Percentiles rank a stretch among this genome's conserved stretches.
These are phyloP conservation scores for Drosophila histrio DNA, from an alignment of 2,888 invertebrate genomes.

Conservation along the genomic window DNA sequence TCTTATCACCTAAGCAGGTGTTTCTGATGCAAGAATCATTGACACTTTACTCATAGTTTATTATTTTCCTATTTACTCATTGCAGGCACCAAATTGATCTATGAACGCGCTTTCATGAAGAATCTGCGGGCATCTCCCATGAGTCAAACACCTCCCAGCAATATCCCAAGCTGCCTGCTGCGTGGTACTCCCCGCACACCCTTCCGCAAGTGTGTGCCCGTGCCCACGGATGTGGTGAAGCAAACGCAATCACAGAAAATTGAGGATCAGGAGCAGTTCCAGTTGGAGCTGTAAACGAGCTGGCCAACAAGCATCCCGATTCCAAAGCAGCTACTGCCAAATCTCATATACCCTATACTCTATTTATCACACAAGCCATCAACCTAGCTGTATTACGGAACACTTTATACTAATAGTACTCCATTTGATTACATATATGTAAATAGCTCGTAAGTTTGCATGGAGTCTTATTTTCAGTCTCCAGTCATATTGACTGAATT, in stretches of 20 bases:
- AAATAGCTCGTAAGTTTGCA: constrained; percentile 18
- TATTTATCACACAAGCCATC: constrained; percentile 28
- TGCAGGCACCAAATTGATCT: constrained; percentile 96
- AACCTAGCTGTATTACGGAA: constrained; percentile 39
- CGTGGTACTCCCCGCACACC: constrained; percentile 86
- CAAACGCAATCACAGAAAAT: constrained; percentile 77
- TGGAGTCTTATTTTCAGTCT: constrained; percentile 31
- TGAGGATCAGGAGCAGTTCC: constrained; percentile 83
- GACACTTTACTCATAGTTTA: constrained; percentile 19
- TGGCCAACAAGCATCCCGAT: constrained; percentile 2
- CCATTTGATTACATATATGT: background rate
- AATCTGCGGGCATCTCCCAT: constrained; percentile 94
- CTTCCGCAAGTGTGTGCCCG: constrained; percentile 82
- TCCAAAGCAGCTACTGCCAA: constrained; percentile 66
- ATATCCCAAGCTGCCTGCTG: constrained; percentile 90
- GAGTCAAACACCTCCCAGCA: constrained; percentile 94
- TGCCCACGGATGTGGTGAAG: constrained; percentile 75
- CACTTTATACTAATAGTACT: constrained; percentile 3
- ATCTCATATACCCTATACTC: constrained; percentile 28
- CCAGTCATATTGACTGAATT: constrained; percentile 78
- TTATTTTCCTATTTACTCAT: constrained; percentile 52
- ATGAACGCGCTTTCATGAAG: constrained; percentile 94
- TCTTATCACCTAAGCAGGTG: constrained; percentile 84
- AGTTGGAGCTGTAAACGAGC: constrained; percentile 80
- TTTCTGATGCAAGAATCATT: constrained; percentile 32